Base-by-base conservation (phyloP, 2,113 vertebrate species). In the Pandion haliaetus region DNA sequence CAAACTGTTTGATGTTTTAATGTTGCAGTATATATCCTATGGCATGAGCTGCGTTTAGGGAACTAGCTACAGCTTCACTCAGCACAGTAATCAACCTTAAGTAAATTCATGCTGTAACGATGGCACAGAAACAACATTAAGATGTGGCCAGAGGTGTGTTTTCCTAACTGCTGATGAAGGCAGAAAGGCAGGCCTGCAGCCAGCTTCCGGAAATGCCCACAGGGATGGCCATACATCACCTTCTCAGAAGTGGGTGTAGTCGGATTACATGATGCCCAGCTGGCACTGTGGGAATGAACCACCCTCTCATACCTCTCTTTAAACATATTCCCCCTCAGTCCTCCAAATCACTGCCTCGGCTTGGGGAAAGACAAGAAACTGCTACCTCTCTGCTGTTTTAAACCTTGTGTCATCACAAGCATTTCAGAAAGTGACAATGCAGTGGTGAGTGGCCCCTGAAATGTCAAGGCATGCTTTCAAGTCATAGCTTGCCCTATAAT, bases 1-100 rank as follows among this genome's bases (percentile, higher is more conserved):
- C 72, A 88, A 90, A 77, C 42, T 77, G 57, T 92, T 95, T 95
- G 91, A 97, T 95, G 85, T 88, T 95, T 94, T 90, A 84, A 74
- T 44, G 71, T 88, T 71, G 74, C 70, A 90, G 45, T 58, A 78
- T 10, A 90, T 93, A 86, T 86, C 86, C 94, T 69, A 71, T 40
- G 65, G 95, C 86, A 96, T 0, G 2, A 89, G 40, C 34, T 15
- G 74, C 66, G 85, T 90, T 92, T 93, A 90, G 81, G 87, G 66
- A 92, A 81, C 66, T 44, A 93, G 58, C 58, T 90, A 65, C 17
- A 25, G 82, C 74, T 90, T 73, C 59, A 36, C 40, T 72, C 59
- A 34, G 59, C 54, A 88, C 83, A 81, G 80, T 77, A 76, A 95
- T 88, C 73, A 96, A 84, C 71, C 63, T 77, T 66, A 90, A 93